phyloP scores from a whole-genome alignment of 2,797 vertebrate genomes.

The Australoheros facetus region DNA sequence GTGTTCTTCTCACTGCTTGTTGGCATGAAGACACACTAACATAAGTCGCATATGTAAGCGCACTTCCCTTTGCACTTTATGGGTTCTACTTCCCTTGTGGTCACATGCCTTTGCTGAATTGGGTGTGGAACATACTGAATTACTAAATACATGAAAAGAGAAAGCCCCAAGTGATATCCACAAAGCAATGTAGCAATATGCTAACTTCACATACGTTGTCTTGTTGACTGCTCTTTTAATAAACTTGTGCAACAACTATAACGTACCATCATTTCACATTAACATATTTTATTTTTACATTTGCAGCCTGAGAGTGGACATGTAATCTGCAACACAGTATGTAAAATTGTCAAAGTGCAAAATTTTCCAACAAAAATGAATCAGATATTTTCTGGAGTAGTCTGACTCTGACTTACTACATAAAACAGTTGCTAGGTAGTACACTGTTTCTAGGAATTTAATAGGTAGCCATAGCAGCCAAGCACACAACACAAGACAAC shows the following conservation, averaged over 20 bases:
- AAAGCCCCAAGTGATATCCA: constrained; percentile 41
- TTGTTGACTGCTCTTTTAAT: neutral
- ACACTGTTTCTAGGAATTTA: constrained; percentile 28
- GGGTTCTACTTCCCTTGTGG: constrained; percentile 68
- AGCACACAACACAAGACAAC: constrained; percentile 60
- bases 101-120: constrained; percentile 60
- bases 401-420: constrained; percentile 37
- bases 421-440: constrained; percentile 38
- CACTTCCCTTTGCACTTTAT: constrained; percentile 64
- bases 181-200: constrained; percentile 25
- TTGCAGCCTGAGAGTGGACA: neutral
- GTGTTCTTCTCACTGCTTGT: neutral
- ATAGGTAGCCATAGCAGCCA: constrained; percentile 59
- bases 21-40: constrained; percentile 32
- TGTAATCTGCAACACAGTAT: neutral
- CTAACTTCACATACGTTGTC: constrained; percentile 9
- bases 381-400: neutral
- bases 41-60: constrained; percentile 29
- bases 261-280: constrained; percentile 13
- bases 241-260: neutral
- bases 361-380: neutral
- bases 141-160: constrained; percentile 52
- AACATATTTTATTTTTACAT: constrained; percentile 1
- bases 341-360: neutral
- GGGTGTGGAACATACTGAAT: constrained; percentile 56